Conservation (phyloP, 2,797 vertebrate genomes). For the Hydrolagus colliei region DNA sequence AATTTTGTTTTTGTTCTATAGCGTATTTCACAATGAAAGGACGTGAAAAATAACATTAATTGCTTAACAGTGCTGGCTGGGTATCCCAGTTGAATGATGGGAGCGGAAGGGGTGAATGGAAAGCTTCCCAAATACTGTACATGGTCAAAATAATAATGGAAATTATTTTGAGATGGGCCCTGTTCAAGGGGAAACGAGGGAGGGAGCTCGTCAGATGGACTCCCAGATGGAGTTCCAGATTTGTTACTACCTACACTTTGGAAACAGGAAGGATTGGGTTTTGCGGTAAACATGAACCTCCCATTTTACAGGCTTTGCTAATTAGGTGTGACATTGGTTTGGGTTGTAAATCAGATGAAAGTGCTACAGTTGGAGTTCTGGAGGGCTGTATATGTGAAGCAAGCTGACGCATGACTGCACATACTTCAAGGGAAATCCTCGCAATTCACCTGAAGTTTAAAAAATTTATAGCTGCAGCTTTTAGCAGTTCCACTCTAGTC, state of each 20-base stretch:
- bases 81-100: too few species aligned
- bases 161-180: too few species aligned
- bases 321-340: conserved; percentile 22
- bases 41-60: too few species aligned
- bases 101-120: too few species aligned
- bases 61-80: too few species aligned
- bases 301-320: conserved; percentile 15
- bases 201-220: too few species aligned
- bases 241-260: neutral
- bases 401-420: conserved; percentile 14
- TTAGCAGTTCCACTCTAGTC: neutral
- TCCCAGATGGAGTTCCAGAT: too few species aligned
- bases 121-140: too few species aligned
- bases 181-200: too few species aligned
- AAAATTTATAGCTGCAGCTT: neutral
- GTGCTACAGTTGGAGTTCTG: conserved; percentile 5
- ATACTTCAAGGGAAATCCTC: neutral
- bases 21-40: too few species aligned
- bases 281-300: neutral
- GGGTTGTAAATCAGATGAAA: conserved; percentile 12
- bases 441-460: neutral
- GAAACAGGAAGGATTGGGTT: neutral
- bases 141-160: too few species aligned
- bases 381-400: neutral
- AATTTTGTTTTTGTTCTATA: too few species aligned